Percentiles rank a stretch among this genome's conserved stretches.
Conservation (phyloP, 2,113 vertebrate species). For the Myiozetetes cayanensis region DNA sequence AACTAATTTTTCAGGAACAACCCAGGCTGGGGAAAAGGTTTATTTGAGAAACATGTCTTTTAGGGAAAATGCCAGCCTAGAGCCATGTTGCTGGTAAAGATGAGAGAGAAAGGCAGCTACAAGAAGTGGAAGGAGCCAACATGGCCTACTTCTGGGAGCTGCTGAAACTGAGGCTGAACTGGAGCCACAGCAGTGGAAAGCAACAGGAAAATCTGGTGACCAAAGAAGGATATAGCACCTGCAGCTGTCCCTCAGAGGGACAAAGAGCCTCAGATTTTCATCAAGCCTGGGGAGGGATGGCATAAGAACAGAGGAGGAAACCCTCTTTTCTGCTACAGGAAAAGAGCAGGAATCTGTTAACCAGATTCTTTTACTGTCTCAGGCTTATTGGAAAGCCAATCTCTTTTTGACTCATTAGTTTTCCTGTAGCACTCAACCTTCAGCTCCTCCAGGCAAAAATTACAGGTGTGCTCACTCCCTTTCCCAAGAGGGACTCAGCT, state of each 20-base stretch:
- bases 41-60: not conserved
- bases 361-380: not conserved
- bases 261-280: not conserved
- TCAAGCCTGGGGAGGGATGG: not conserved
- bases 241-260: not conserved
- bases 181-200: not conserved
- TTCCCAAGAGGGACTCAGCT: not conserved
- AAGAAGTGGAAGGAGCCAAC: not conserved
- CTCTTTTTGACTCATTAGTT: not conserved
- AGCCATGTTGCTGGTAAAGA: not conserved
- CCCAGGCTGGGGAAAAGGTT: not conserved
- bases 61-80: not conserved
- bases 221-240: not conserved
- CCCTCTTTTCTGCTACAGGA: not conserved
- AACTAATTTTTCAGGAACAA: not conserved
- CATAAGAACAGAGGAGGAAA: not conserved
- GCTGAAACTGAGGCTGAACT: not conserved
- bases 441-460: not conserved
- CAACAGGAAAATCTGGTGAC: not conserved
- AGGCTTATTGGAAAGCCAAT: not conserved
- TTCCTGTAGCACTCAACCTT: not conserved
- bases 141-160: not conserved
- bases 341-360: not conserved
- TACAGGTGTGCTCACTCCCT: not conserved
- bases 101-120: not conserved